Percentiles rank a stretch among this genome's conserved stretches.
phyloP scores from a whole-genome alignment of 1,140 invertebrate genomes.

The Drosophila sulfurigaster region DNA sequence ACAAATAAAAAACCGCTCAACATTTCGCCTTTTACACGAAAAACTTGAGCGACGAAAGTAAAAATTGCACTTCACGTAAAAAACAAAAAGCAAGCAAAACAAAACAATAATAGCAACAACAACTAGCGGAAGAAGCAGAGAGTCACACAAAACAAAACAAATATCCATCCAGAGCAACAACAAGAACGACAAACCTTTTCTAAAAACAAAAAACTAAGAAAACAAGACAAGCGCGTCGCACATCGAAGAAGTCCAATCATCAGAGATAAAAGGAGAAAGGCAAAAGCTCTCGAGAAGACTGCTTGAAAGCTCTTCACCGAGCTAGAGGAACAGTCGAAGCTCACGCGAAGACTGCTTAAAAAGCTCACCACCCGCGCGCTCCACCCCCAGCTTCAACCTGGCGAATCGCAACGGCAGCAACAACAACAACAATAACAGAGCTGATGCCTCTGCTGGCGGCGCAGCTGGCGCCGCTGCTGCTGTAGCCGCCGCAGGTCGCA shows the following conservation, averaged over 20 bases:
- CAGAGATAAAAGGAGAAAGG: constrained; percentile 9
- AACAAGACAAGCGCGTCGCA: constrained; percentile 24
- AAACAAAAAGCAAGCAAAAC: constrained; percentile 45
- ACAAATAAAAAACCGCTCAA: constrained; percentile 56
- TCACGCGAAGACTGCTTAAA: constrained; percentile 23
- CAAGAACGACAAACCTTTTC: not conserved
- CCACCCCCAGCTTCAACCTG: constrained; percentile 63
- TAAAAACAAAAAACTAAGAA: no score
- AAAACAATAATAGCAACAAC: constrained; percentile 6
- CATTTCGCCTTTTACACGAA: constrained; percentile 80
- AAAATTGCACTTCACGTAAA: constrained; percentile 38
- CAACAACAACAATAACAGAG: constrained; percentile 63
- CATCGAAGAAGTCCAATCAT: constrained; percentile 29
- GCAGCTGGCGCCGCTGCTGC: constrained; percentile 63
- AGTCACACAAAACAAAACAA: constrained; percentile 45
- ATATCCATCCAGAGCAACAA: constrained; percentile 45
- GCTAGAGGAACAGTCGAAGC: constrained; percentile 6
- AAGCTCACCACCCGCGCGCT: constrained; percentile 20
- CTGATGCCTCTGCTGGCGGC: constrained; percentile 58
- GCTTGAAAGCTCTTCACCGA: constrained; percentile 31
- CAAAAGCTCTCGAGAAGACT: constrained; percentile 23
- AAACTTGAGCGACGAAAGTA: constrained; percentile 47
- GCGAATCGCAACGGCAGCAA: constrained; percentile 78
- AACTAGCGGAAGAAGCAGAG: not conserved
- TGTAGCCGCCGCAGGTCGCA: constrained; percentile 59